These are phyloP conservation scores for Acromyrmex heyeri DNA, from an alignment of 1,140 invertebrate genomes.

Conservation along the genomic window DNA sequence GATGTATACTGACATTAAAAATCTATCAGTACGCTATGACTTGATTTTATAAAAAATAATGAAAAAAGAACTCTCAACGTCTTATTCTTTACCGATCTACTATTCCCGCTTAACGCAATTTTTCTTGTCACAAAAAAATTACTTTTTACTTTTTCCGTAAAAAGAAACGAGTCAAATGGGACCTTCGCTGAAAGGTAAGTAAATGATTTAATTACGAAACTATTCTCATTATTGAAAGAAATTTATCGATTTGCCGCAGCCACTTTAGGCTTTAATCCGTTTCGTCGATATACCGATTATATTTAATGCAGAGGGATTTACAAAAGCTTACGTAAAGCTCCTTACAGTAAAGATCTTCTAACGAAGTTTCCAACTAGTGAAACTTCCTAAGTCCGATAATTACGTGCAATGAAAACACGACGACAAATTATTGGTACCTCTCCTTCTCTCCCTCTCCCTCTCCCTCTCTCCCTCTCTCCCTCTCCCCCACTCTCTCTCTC, in stretches of 20 bases:
- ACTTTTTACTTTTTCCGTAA: no score
- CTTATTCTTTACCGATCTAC: conserved; percentile 27
- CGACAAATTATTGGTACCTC: conserved; percentile 29
- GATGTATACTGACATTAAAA: conserved; percentile 83
- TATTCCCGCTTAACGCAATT: background rate
- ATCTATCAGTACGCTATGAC: conserved; percentile 83
- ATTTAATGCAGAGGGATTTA: conserved; percentile 67
- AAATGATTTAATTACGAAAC: conserved; percentile 16
- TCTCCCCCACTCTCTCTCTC: background rate
- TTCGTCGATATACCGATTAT: conserved; percentile 47
- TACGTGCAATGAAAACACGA: conserved; percentile 61
- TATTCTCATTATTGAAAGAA: conserved; percentile 2
- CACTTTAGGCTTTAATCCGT: conserved; percentile 2
- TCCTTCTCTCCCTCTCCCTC: background rate
- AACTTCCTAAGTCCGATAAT: conserved; percentile 69
- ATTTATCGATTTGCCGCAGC: background rate
- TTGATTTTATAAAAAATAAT: conserved; percentile 83
- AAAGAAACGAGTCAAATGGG: background rate
- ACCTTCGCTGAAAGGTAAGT: conserved; percentile 44
- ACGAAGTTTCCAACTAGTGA: conserved; percentile 49
- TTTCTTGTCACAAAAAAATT: background rate
- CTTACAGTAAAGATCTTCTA: conserved; percentile 71
- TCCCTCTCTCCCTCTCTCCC: background rate
- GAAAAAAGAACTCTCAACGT: conserved; percentile 61
- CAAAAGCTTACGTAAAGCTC: conserved; percentile 67